Percentiles rank a stretch among this genome's conserved stretches.
Conservation (phyloP, 2,888 invertebrate species). For the Torymus aiolomorphi region DNA sequence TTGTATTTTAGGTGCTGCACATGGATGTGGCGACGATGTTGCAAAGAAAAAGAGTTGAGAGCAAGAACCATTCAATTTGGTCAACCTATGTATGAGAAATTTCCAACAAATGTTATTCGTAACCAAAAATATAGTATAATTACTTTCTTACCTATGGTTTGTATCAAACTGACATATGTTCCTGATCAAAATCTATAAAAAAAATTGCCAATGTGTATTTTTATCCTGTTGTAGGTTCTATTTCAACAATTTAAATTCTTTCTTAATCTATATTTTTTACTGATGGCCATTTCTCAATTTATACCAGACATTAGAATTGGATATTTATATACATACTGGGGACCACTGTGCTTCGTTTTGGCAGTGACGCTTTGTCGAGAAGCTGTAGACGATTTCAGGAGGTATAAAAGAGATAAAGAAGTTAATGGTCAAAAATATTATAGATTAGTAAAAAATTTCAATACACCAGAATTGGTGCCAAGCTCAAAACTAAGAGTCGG, state of each 20-base stretch:
- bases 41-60: constrained; percentile 84
- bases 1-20: constrained; percentile 82
- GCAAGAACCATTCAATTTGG: constrained; percentile 88
- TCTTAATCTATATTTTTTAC: constrained; percentile 96
- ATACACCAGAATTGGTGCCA: constrained; percentile 84
- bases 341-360: constrained; percentile 96
- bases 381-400: constrained; percentile 95
- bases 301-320: constrained; percentile 97
- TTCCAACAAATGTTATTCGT: constrained; percentile 95
- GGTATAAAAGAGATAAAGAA: constrained; percentile 92
- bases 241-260: constrained; percentile 99
- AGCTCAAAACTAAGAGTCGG: constrained; percentile 90
- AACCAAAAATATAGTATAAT: constrained; percentile 98
- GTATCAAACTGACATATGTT: constrained; percentile 7
- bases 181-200: constrained; percentile 1
- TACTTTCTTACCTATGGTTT: constrained; percentile 87
- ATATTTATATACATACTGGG: constrained; percentile 99
- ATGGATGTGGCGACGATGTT: constrained; percentile 84
- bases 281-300: constrained; percentile 99
- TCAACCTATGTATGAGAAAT: constrained; percentile 86
- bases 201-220: not conserved
- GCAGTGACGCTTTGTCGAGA: constrained; percentile 97
- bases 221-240: constrained; percentile 82
- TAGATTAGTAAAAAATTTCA: constrained; percentile 82
- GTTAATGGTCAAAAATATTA: constrained; percentile 96